phyloP scores from a whole-genome alignment of 2,888 invertebrate species.

The Trachelus stipa region DNA sequence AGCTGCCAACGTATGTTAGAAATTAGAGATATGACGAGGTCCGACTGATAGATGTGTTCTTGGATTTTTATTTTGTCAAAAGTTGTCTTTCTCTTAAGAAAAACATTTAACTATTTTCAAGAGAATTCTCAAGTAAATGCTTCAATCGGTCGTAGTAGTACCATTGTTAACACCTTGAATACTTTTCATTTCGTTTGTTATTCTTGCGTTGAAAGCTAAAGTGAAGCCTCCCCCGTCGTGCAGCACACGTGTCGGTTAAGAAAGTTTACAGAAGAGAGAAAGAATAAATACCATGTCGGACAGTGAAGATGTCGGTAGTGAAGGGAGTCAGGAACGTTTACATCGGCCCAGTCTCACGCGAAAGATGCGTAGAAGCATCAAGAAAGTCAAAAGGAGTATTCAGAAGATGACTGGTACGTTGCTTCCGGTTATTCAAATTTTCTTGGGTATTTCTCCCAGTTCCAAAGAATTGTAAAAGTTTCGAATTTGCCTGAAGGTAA shows the following conservation, averaged over 20 bases:
- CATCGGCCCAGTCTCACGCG: conserved; percentile 39
- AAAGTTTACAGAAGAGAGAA: background rate
- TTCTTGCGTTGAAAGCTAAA: background rate
- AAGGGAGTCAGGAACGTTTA: conserved; percentile 21
- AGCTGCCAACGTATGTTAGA: background rate
- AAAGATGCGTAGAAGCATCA: conserved; percentile 55
- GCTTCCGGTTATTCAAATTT: background rate
- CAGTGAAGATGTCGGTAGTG: conserved; percentile 20
- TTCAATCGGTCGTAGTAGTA: background rate
- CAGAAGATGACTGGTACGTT: conserved; percentile 54
- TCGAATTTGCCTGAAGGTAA: background rate
- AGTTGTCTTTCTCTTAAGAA: background rate
- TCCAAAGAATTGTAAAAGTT: background rate
- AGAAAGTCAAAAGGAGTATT: conserved; percentile 53
- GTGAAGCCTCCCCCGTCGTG: background rate
- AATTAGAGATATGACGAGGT: background rate
- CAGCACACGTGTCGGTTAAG: background rate
- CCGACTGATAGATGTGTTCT: background rate
- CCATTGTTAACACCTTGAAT: background rate
- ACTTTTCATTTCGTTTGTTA: background rate
- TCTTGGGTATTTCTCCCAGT: background rate
- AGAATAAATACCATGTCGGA: conserved; percentile 15
- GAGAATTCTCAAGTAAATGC: background rate
- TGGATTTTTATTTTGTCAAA: background rate
- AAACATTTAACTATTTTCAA: background rate